A percentile compares a stretch with the other conserved stretches of the same genome.
Conservation (phyloP, 2,113 vertebrate species). For the Collichthys lucidus region DNA sequence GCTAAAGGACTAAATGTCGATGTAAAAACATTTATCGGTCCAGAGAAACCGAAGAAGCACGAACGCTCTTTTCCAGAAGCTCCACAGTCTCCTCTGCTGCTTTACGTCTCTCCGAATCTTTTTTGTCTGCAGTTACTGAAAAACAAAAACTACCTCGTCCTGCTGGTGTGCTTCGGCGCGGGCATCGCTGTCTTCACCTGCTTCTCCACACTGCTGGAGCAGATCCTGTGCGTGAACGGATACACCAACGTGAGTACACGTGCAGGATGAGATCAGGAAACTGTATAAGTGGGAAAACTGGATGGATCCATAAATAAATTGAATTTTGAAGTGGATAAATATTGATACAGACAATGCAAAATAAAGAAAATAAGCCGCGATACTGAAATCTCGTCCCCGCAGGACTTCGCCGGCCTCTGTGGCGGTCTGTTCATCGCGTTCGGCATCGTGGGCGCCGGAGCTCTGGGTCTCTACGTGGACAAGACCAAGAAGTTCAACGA, state of each 20-base stretch:
- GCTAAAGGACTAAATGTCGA: no score
- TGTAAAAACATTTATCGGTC: no score
- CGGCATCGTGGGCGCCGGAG: constrained; percentile 89
- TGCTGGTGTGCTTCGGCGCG: constrained; percentile 89
- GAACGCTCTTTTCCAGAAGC: no score
- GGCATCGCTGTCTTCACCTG: constrained; percentile 90
- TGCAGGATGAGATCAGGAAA: neutral
- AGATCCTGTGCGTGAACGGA: constrained; percentile 92
- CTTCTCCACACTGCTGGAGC: constrained; percentile 91
- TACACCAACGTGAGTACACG: constrained; percentile 86
- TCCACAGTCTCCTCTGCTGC: no score
- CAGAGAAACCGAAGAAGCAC: no score
- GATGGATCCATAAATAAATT: neutral
- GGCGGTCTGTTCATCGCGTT: constrained; percentile 91
- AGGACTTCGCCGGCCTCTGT: constrained; percentile 92
- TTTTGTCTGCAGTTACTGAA: constrained; percentile 73
- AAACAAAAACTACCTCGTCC: constrained; percentile 89
- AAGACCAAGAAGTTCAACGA: constrained; percentile 91
- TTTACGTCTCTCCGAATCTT: neutral
- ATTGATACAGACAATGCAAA: no score
- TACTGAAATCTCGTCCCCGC: neutral
- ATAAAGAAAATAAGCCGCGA: neutral
- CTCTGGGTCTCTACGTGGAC: constrained; percentile 90
- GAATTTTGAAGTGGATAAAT: neutral
- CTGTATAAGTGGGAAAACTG: neutral